Evolutionary conservation across 2,888 invertebrate genomes (phyloP), one percentile per base, ranked within the genome.

Genomic region (Caenorhabditis sp.): DNA sequence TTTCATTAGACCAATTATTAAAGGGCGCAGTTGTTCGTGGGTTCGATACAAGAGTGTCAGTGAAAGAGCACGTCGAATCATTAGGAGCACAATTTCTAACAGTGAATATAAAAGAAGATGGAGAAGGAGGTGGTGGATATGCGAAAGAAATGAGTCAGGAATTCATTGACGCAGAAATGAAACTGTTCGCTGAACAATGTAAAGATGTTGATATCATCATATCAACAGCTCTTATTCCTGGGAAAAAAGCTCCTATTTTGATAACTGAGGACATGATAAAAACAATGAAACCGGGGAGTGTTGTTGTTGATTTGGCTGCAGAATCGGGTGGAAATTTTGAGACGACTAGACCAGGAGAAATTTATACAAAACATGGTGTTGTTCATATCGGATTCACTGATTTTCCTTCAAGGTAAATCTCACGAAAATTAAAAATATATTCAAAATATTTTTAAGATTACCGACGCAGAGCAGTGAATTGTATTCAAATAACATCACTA

Each of bases 401-500:
- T 89, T 89, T 95, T 62, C 93, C 94, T 17, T 93, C 93, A 0
- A 72, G 81, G 81, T 81, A 19, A 17, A 23, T 10, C 23, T 3
- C 14, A 12, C 14, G 6, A 12, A 8, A 14, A 6, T 0, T 5
- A 17, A 50, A 3, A n/a, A 23, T 51, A 2, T 12, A 23, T n/a
- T 31, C 14, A n/a, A 24, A 53, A 58, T 49, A 4, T 27, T 53
- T 49, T 75, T 21, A 84, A 91, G 94, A 62, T 91, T 95, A 87
- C 93, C 94, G 0, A 93, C 94, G 0, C 94, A 94, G 88, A 92
- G 93, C 63, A 93, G 93, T 31, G 93, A 93, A 0, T 90, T 95
- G 24, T 95, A 94, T 87, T 93, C 93, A n/a, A 95, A 95, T 88
- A 95, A 95, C 87, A 93, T 95, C 80, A 93, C 93, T 21, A 95